Base-by-base conservation (phyloP, 2,888 invertebrate genomes). In the Caenorhabditis sp. region DNA sequence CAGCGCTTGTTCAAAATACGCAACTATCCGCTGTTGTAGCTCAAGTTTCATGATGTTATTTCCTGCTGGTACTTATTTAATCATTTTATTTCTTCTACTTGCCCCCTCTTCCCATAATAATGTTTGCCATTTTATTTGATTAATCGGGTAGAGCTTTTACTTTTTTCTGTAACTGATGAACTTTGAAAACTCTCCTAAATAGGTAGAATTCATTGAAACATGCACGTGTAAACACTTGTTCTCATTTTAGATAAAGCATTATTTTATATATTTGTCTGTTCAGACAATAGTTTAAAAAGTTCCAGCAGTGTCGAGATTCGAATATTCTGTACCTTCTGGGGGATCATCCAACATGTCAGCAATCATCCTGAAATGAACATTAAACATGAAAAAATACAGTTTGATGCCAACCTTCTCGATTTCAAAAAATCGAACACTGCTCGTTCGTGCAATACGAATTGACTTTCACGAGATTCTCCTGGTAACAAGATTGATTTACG, bases 341-440 rank as follows among this genome's bases (percentile, higher is more conserved):
- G 81, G 78, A 54, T 74, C 71, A 49, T 82, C 82, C 43, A 82
- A 57, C 69, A 82, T 75, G 14, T 82, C 79, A 4, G 82, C 77
- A 51, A 82, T 82, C 64, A 82, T 82, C 62, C 81, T 66, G 37
- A 6, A 55, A 64, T 23, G 23, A 53, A 23, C 19, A 19, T 10
- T 36, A 36, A 8, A 36, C 5, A 8, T 36, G 6, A 36, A 8
- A 36, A 36, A 50, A 12, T 4, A 17, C 59, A 23, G 24, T 24
- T 37, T 61, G 14, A 23, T 4, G 14, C 19, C 8, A 51, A 62
- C 62, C 53, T 57, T 50, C 75, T 37, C 0, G 69, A 69, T 57
- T 82, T 82, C 62, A 82, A 62, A 58, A 82, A 82, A 58, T 82
- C 81, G 66, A 82, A 82, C 49, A 82, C 77, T 49, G 82, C 82